These are phyloP conservation scores for Erebia palarica DNA, from an alignment of 2,888 invertebrate genomes.

Conservation along the genomic window DNA sequence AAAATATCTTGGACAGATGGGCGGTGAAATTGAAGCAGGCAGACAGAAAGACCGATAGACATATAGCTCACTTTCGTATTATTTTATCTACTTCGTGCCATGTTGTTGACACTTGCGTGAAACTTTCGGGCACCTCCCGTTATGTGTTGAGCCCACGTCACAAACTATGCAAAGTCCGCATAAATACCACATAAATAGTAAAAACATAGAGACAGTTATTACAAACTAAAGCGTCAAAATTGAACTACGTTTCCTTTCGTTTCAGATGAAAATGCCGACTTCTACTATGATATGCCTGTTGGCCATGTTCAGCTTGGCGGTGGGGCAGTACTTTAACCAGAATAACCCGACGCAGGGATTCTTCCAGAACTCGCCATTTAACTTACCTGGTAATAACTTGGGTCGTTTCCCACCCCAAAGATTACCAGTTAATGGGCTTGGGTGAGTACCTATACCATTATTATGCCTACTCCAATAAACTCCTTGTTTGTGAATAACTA, in stretches of 20 bases:
- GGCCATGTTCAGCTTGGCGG: not conserved
- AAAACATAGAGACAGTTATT: no score
- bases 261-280: slow-evolving; percentile 10
- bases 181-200: no score
- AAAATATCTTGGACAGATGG: no score
- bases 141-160: no score
- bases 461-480: not conserved
- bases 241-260: not conserved
- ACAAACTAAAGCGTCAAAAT: not conserved
- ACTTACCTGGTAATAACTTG: slow-evolving; percentile 11
- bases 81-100: no score
- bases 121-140: no score
- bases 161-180: no score
- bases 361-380: slow-evolving; percentile 11
- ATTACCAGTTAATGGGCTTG: slow-evolving; percentile 56
- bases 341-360: slow-evolving; percentile 6
- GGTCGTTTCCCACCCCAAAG: slow-evolving; percentile 50
- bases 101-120: no score
- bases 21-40: no score
- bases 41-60: no score
- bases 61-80: no score
- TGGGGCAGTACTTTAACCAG: slow-evolving; percentile 8
- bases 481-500: no score
- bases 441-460: slow-evolving; percentile 40
- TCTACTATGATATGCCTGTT: slow-evolving; percentile 12